Evolutionary conservation across 1,140 invertebrate genomes (phyloP), one percentile per base, ranked within the genome.

Genomic region (Bicyclus anynana): DNA sequence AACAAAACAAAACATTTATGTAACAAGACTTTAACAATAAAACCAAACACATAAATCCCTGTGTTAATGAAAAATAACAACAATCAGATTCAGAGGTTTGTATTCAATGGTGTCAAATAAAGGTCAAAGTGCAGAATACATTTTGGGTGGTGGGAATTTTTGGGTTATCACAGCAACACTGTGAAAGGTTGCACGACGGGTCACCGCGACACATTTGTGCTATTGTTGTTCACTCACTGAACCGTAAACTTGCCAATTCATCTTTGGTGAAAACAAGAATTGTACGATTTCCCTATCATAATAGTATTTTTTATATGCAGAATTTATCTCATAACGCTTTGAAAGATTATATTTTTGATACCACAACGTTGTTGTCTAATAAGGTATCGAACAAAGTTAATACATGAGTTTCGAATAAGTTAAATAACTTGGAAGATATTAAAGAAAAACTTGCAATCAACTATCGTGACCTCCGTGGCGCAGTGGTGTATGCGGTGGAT

Each of bases 251-350:
- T 65, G 58, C 52, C 54, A 63, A 79, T 67, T 82, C 77, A 84
- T 80, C 68, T 61, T 61, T 63, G 62, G 73, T 75, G 76, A 82
- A 80, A 82, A 84, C 77, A 69, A 72, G 63, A 62, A 64, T 42
- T 38, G 17, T 44, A 44, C 42, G 67, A 74, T 72, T 59, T 23
- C 37, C 59, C 64, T 68, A 69, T 55, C 64, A 65, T 40, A 5
- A 16, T 61, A 57, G 66, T 67, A 72, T 53, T 23, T 40, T 21
- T 55, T 27, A 26, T 23, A 38, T 23, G 23, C 20, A 7, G 14
- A 47, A 33, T 1, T 33, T 33, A 33, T 33, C 12, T 29, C 9
- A 33, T 12, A 12, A 10, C 9, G 10, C 10, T 12, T 33, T n/a
- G 29, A 33, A 33, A 33, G 29, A 4, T 33, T 33, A 33, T 27